Evolutionary conservation across 2,888 invertebrate species (phyloP).

Genomic region (Heliconius cydno): DNA sequence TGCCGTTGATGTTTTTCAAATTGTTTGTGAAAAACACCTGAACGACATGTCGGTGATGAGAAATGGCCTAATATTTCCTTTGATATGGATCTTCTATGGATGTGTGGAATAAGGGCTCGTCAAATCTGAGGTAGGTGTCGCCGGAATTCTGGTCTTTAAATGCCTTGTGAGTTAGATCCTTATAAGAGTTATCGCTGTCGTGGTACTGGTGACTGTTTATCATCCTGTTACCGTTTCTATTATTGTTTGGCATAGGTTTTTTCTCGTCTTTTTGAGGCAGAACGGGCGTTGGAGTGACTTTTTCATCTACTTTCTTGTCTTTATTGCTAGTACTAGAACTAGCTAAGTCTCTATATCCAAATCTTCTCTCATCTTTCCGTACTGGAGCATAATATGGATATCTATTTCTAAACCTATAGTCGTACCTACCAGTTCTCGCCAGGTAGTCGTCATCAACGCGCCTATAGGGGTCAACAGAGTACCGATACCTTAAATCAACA

Average conservation of each 20-base stretch:
- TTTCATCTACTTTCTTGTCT: slow-evolving; percentile 75
- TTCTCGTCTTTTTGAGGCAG: slow-evolving; percentile 74
- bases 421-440: slow-evolving; percentile 72
- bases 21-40: slow-evolving; percentile 34
- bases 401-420: slow-evolving; percentile 73
- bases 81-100: slow-evolving; percentile 75
- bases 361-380: slow-evolving; percentile 76
- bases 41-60: slow-evolving; percentile 28
- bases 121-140: slow-evolving; percentile 71
- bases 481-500: slow-evolving; percentile 82
- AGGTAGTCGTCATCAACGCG: slow-evolving; percentile 73
- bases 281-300: slow-evolving; percentile 76
- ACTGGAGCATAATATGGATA: slow-evolving; percentile 72
- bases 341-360: slow-evolving; percentile 74
- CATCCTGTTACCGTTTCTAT: slow-evolving; percentile 60
- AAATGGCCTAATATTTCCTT: slow-evolving; percentile 70
- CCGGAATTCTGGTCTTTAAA: slow-evolving; percentile 70
- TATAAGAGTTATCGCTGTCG: slow-evolving; percentile 65
- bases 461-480: slow-evolving; percentile 74
- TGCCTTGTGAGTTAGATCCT: slow-evolving; percentile 66
- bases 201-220: slow-evolving; percentile 80
- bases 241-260: slow-evolving; percentile 42
- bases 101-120: slow-evolving; percentile 74
- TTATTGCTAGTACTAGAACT: slow-evolving; percentile 70
- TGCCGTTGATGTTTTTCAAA: slow-evolving; percentile 41